Base-by-base conservation (phyloP, 2,113 vertebrate genomes). In the Callithrix jacchus region DNA sequence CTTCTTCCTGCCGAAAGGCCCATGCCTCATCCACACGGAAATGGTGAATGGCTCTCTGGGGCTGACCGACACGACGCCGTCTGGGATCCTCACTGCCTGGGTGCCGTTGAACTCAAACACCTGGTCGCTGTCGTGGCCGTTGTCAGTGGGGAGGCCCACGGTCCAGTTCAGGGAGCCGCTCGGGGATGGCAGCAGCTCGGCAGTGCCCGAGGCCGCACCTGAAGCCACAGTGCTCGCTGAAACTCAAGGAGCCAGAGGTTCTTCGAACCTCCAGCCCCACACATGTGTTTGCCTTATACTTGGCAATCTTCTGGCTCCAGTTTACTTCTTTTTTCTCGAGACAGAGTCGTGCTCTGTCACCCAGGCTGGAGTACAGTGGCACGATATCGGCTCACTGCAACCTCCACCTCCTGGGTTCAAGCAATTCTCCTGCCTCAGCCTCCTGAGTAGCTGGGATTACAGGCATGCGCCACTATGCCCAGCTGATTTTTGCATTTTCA, bases 31-130 rank as follows among this genome's bases (percentile, higher is more conserved):
- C 99, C 99, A 99, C 20, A 99, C 99, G 0, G 99, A 99, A 74
- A 99, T 98, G 56, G 99, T 99, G 93, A 99, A 99, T 12, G 99
- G 99, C 90, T 99, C 99, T 94, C 99, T 99, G 3, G 99, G 98
- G 96, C 96, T 99, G 97, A 99, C 97, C 8, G 98, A 99, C 88
- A 99, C 99, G 27, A 99, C 37, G 0, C 99, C 99, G 0, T 99
- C 99, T 0, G 99, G 99, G 74, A 99, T 97, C 97, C 98, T 99
- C 88, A 99, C 99, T 0, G 99, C 99, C 96, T 99, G 99, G 0
- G 99, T 99, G 98, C 99, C 99, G 0, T 99, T 99, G 77, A 99
- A 99, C 97, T 99, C 99, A 80, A 99, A 99, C 97, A 99, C 99
- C 95, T 99, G 99, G 98, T 99, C 99, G 0, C 99, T 99, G 98